A percentile compares a stretch with the other conserved stretches of the same genome.
phyloP scores from a whole-genome alignment of 2,888 invertebrate species.

The Alviniconcha strummeri region DNA sequence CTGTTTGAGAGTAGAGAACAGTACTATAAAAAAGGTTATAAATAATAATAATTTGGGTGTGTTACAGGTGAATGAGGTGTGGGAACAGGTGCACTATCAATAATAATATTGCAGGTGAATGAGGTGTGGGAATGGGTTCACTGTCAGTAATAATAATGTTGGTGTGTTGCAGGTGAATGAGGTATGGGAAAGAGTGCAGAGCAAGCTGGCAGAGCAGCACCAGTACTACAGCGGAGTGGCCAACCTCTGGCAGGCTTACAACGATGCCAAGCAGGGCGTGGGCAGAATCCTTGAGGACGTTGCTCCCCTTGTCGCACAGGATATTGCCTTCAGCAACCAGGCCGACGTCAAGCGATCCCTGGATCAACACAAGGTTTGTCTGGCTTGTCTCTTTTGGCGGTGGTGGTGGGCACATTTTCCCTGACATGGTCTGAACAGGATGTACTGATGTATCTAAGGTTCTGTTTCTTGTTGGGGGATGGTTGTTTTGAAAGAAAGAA shows the following conservation, averaged over 20 bases:
- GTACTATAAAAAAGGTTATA: too few species aligned
- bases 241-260: constrained; percentile 67
- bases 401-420: too few species aligned
- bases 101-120: constrained; percentile 56
- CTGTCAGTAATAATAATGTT: too few species aligned
- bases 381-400: background rate
- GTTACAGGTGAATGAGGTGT: constrained; percentile 56
- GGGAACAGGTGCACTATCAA: constrained; percentile 67
- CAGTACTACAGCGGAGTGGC: constrained; percentile 56
- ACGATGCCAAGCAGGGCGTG: constrained; percentile 61
- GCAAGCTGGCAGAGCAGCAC: constrained; percentile 56
- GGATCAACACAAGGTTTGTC: constrained; percentile 66
- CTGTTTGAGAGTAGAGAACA: too few species aligned
- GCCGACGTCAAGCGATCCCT: constrained; percentile 64
- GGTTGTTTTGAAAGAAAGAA: background rate
- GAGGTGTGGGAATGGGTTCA: background rate
- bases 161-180: constrained; percentile 50
- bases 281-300: constrained; percentile 58
- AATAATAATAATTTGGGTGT: too few species aligned
- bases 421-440: too few species aligned
- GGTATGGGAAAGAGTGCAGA: constrained; percentile 66
- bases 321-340: constrained; percentile 57
- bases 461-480: too few species aligned
- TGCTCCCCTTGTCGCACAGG: constrained; percentile 55
- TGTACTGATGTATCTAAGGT: too few species aligned